Evolutionary conservation across 1,140 invertebrate genomes (phyloP).

Genomic region (Mizuhopecten yessoensis): DNA sequence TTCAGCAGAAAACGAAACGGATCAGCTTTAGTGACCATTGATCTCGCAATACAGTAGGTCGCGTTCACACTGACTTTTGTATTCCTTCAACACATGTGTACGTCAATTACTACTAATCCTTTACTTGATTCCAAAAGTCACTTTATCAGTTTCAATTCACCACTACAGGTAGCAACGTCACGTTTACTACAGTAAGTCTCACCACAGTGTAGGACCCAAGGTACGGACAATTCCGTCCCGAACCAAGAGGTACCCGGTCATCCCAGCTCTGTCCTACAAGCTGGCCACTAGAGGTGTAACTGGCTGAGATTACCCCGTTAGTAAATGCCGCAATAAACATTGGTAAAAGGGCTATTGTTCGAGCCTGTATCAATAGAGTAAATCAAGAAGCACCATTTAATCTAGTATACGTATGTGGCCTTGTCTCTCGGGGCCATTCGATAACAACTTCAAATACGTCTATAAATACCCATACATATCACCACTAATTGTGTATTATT

Average conservation of each 20-base stretch:
- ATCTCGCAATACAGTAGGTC: not conserved
- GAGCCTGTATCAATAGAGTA: not conserved
- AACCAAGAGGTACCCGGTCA: not conserved
- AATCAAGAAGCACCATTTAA: constrained; percentile 31
- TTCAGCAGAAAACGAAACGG: not conserved
- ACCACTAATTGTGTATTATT: constrained; percentile 30
- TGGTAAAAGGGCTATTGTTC: not conserved
- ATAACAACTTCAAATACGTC: constrained; percentile 29
- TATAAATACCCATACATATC: constrained; percentile 27
- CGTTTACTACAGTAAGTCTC: not conserved
- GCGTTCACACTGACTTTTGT: not conserved
- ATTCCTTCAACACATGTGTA: not conserved
- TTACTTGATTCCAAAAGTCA: not conserved
- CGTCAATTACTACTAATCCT: constrained; percentile 38
- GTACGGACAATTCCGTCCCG: not conserved
- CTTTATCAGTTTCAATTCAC: constrained; percentile 9
- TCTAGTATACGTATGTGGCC: not conserved
- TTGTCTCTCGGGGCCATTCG: constrained; percentile 27
- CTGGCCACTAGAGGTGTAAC: not conserved
- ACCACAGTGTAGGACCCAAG: not conserved
- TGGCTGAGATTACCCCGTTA: not conserved
- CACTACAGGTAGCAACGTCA: not conserved
- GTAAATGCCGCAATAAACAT: constrained; percentile 13
- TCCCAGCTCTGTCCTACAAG: not conserved
- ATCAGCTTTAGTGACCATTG: not conserved